Conservation (phyloP, 1,140 invertebrate species). For the Penaeus indicus region DNA sequence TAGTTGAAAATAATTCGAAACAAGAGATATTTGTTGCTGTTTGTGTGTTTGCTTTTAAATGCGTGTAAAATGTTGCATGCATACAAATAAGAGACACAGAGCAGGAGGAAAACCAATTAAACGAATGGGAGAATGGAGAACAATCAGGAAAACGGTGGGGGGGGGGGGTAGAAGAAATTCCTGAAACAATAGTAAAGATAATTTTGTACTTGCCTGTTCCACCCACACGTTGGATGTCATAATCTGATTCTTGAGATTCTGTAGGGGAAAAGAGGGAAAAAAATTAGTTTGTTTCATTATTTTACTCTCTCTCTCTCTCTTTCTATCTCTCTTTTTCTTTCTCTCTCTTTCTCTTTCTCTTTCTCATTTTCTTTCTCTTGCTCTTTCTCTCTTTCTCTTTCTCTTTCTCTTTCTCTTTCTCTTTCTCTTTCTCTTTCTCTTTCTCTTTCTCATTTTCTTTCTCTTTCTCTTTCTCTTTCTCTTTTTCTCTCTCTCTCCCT, state of each 20-base stretch:
- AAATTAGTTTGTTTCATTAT: not conserved
- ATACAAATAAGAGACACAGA: too few species aligned
- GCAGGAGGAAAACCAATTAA: too few species aligned
- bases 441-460: not conserved
- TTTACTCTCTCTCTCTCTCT: not conserved
- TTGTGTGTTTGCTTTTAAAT: too few species aligned
- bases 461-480: not conserved
- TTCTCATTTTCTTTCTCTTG: not conserved
- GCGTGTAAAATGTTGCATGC: too few species aligned
- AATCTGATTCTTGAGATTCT: conserved; percentile 97
- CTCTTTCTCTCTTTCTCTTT: not conserved
- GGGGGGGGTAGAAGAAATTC: too few species aligned
- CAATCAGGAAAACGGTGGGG: too few species aligned
- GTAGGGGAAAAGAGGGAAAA: conserved; percentile 70
- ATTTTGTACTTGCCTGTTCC: conserved; percentile 83
- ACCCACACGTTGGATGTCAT: conserved; percentile 96
- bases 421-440: not conserved
- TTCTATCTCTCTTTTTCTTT: too few species aligned
- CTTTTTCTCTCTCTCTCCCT: not conserved
- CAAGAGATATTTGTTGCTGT: too few species aligned
- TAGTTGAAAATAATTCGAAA: too few species aligned
- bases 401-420: not conserved
- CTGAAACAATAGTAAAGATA: not conserved
- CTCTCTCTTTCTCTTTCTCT: not conserved
- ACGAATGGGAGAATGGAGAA: too few species aligned